These are phyloP conservation scores for Polypedilum vanderplanki DNA, from an alignment of 1,140 invertebrate species.

Conservation along the genomic window DNA sequence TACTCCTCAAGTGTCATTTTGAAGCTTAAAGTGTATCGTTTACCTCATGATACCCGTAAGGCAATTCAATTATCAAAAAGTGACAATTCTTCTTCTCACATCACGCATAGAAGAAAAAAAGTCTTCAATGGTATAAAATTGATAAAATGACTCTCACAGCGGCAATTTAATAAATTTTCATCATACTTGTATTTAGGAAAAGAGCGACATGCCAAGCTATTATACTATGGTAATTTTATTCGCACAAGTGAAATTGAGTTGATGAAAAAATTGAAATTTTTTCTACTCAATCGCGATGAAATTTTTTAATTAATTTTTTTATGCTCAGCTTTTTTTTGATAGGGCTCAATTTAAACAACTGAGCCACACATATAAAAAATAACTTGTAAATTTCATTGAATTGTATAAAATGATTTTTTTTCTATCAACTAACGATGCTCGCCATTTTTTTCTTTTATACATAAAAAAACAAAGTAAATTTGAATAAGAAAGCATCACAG, in stretches of 20 bases:
- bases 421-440: too few relatives aligned
- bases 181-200: background rate
- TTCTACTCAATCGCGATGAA: too few relatives aligned
- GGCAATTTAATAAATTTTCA: background rate
- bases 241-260: background rate
- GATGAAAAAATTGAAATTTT: too few relatives aligned
- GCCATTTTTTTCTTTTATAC: too few relatives aligned
- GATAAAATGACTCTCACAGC: background rate
- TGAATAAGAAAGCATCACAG: too few relatives aligned
- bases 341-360: too few relatives aligned
- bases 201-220: background rate
- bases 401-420: too few relatives aligned
- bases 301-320: too few relatives aligned
- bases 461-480: too few relatives aligned
- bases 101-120: background rate
- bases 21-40: background rate
- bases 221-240: background rate
- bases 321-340: too few relatives aligned
- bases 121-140: background rate
- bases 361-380: too few relatives aligned
- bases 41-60: background rate
- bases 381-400: too few relatives aligned
- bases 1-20: background rate
- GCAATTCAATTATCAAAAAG: conserved; percentile 1
- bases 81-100: background rate